Evolutionary conservation across 2,113 vertebrate species (phyloP).

Genomic region (Eulemur rufifrons): DNA sequence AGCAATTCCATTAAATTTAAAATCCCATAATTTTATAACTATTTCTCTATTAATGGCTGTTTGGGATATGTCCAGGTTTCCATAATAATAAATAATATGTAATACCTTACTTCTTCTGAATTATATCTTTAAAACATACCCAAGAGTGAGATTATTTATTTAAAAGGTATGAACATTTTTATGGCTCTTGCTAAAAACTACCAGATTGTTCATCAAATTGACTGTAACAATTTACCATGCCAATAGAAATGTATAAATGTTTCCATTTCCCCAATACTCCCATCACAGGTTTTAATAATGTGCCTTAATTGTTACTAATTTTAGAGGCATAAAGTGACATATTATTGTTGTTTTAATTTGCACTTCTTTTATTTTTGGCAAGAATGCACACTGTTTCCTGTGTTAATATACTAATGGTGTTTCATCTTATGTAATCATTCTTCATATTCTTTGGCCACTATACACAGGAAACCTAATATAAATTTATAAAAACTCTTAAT

Average conservation of each 20-base stretch:
- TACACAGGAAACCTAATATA: neutral
- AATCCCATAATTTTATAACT: constrained; percentile 18
- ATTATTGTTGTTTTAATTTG: constrained; percentile 50
- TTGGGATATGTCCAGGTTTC: constrained; percentile 44
- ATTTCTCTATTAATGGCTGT: constrained; percentile 32
- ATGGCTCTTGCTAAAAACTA: constrained; percentile 55
- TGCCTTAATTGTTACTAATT: constrained; percentile 49
- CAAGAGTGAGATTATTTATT: constrained; percentile 41
- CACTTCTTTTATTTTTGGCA: constrained; percentile 38
- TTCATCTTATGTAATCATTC: constrained; percentile 49
- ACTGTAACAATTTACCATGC: constrained; percentile 54
- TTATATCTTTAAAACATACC: constrained; percentile 53
- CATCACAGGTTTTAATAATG: constrained; percentile 51
- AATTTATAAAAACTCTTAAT: constrained; percentile 16
- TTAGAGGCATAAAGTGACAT: constrained; percentile 35
- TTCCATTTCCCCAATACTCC: constrained; percentile 48
- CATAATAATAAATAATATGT: constrained; percentile 50
- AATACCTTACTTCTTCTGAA: constrained; percentile 40
- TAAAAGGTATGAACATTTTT: constrained; percentile 56
- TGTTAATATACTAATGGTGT: constrained; percentile 65
- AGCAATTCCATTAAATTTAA: constrained; percentile 48
- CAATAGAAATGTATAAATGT: constrained; percentile 51
- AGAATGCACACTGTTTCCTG: constrained; percentile 4
- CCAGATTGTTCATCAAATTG: constrained; percentile 60
- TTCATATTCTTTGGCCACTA: constrained; percentile 38